Evolutionary conservation across 1,140 invertebrate species (phyloP).

Genomic region (Steinernema khuongi): DNA sequence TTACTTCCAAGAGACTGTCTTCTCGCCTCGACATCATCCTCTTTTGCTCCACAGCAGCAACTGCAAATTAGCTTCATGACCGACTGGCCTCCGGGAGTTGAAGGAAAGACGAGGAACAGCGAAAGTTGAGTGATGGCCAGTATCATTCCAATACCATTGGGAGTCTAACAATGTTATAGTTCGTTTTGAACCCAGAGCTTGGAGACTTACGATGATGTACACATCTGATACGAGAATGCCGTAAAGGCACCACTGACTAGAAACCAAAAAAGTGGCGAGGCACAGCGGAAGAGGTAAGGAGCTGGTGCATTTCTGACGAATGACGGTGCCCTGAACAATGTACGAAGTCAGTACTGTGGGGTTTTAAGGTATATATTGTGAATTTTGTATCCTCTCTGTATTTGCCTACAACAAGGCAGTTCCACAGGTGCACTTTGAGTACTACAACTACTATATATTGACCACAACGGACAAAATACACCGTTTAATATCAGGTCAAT

Average conservation of each 20-base stretch:
- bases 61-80: conserved; percentile 34
- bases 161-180: conserved; percentile 38
- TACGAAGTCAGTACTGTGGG: too few species aligned
- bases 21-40: conserved; percentile 24
- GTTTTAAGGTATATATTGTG: too few species aligned
- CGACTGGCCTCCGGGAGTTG: conserved; percentile 27
- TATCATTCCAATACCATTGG: conserved; percentile 50
- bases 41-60: conserved; percentile 1
- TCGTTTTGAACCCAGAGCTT: not conserved
- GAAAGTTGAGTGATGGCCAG: conserved; percentile 54
- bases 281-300: conserved; percentile 55
- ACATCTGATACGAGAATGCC: conserved; percentile 48
- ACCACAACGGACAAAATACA: too few species aligned
- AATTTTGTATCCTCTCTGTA: too few species aligned
- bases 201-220: conserved; percentile 51
- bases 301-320: conserved; percentile 43
- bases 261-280: conserved; percentile 54
- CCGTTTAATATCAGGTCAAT: too few species aligned
- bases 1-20: conserved; percentile 37
- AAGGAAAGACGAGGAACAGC: conserved; percentile 51
- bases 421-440: too few species aligned
- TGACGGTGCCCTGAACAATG: conserved; percentile 41
- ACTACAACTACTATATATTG: too few species aligned
- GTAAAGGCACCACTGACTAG: conserved; percentile 57
- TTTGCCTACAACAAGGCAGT: too few species aligned